Conservation (phyloP, 64 coral and sea anemone species). For the Stichodactyla mertensii region DNA sequence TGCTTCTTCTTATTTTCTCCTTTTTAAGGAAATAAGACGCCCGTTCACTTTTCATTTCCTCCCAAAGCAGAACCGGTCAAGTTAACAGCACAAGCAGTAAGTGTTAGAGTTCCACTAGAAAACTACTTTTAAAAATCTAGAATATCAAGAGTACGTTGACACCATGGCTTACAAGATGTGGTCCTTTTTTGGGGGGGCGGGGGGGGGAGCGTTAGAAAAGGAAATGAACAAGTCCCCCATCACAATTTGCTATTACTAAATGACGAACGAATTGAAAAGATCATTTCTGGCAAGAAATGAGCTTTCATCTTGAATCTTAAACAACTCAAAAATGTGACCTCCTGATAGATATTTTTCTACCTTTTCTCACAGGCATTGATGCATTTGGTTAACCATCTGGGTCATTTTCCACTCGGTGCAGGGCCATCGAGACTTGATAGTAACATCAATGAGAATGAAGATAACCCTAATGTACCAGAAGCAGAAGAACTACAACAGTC, state of each 20-base stretch:
- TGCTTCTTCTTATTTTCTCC: neutral
- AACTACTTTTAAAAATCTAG: neutral
- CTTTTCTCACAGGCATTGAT: conserved; percentile 49
- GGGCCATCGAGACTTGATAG: conserved; percentile 87
- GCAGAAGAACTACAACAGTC: conserved; percentile 58
- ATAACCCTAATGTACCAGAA: conserved; percentile 59
- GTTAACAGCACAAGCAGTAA: conserved; percentile 85
- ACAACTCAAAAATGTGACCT: too few species aligned
- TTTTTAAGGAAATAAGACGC: conserved; percentile 2
- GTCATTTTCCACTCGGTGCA: conserved; percentile 91
- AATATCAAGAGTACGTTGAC: too few species aligned
- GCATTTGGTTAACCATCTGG: conserved; percentile 82
- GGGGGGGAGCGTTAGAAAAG: too few species aligned
- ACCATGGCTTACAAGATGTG: too few species aligned
- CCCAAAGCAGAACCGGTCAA: conserved; percentile 71
- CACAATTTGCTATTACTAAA: too few species aligned
- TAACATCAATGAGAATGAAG: conserved; percentile 85
- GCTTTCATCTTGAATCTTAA: neutral
- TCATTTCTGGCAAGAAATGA: too few species aligned
- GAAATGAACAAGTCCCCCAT: too few species aligned
- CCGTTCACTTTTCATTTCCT: conserved; percentile 62
- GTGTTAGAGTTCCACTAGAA: neutral
- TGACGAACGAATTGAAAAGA: too few species aligned
- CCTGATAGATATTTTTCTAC: neutral
- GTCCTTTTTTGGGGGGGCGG: too few species aligned